A percentile compares a stretch with the other conserved stretches of the same genome.
Evolutionary conservation across 2,113 vertebrate genomes (phyloP).

Genomic region (Urocitellus parryii): DNA sequence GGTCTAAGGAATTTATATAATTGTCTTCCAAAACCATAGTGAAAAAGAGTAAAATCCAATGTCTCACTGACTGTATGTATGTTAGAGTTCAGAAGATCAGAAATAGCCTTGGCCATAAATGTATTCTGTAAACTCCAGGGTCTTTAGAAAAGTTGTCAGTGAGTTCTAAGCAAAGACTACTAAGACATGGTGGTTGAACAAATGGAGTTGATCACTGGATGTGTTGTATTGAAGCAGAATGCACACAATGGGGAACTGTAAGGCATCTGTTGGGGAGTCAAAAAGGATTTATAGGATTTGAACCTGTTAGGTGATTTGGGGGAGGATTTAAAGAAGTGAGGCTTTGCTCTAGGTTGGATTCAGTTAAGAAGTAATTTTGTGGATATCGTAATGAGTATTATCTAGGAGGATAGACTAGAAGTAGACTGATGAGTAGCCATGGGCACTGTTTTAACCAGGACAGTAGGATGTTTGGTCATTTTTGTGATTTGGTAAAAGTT

Average conservation of each 20-base stretch:
- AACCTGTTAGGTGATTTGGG: not conserved
- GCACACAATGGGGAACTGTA: not conserved
- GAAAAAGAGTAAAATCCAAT: slow-evolving; percentile 22
- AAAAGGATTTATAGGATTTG: not conserved
- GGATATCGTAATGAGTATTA: slow-evolving; percentile 1
- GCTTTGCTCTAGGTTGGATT: slow-evolving; percentile 28
- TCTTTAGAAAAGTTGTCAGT: not conserved
- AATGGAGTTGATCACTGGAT: not conserved
- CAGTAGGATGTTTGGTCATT: slow-evolving; percentile 23
- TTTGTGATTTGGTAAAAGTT: slow-evolving; percentile 37
- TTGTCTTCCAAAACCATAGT: slow-evolving; percentile 1
- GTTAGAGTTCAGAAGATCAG: not conserved
- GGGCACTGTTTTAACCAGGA: not conserved
- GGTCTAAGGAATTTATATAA: slow-evolving; percentile 4
- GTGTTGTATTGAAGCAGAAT: not conserved
- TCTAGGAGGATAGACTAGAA: not conserved
- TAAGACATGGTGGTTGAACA: not conserved
- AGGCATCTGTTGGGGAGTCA: not conserved
- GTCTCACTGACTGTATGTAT: slow-evolving; percentile 16
- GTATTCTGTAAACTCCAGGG: not conserved
- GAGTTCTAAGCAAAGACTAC: not conserved
- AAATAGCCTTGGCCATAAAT: not conserved
- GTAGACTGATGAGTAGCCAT: not conserved
- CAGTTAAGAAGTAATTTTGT: slow-evolving; percentile 33
- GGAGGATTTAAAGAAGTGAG: slow-evolving; percentile 47